Base-by-base conservation (phyloP, 2,888 invertebrate species). In the Yponomeuta malinellus region DNA sequence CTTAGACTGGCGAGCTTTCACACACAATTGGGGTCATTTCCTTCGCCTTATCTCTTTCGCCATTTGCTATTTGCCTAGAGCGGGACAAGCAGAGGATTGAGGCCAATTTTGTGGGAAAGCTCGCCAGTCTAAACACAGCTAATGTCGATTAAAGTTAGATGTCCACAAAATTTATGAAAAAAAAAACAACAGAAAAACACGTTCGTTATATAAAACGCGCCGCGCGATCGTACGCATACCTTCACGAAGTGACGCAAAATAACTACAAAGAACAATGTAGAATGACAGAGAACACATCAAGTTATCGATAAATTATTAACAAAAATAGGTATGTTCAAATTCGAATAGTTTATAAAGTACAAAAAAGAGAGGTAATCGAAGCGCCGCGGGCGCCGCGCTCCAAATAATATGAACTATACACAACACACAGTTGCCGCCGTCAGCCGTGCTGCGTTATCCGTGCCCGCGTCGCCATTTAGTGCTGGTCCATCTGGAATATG, bases 281-380 rank as follows among this genome's bases (percentile, higher is more conserved):
- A 83, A 85, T 76, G 79, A 83, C 84, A 83, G 83, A 81, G 81
- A 83, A 80, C 87, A 85, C 68, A 67, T 67, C 81, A 86, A 85
- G 85, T 81, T 78, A 79, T 82, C 81, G 83, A 88, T 87, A 88
- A 88, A 88, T 83, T 82, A 83, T 83, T 89, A 89, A 89, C 87
- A 89, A 90, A 90, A 89, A 87, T 88, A 71, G 84, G 85, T 88
- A 71, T 84, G 85, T 88, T 83, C 79, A 84, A 86, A 87, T 86
- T 88, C 85, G 86, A 84, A 81, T 79, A 80, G 83, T 81, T 83
- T 81, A 82, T 68, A 68, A 52, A 68, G 68, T 68, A 68, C 68
- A 68, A 68, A 68, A 68, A 68, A 68, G 48, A 68, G 68, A 68
- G 59, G n/a, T 8, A 68, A 33, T 33, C 12, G 65, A 37, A n/a